Base-by-base conservation (phyloP, 1,140 invertebrate species). In the Leptonema lineaticorne region DNA sequence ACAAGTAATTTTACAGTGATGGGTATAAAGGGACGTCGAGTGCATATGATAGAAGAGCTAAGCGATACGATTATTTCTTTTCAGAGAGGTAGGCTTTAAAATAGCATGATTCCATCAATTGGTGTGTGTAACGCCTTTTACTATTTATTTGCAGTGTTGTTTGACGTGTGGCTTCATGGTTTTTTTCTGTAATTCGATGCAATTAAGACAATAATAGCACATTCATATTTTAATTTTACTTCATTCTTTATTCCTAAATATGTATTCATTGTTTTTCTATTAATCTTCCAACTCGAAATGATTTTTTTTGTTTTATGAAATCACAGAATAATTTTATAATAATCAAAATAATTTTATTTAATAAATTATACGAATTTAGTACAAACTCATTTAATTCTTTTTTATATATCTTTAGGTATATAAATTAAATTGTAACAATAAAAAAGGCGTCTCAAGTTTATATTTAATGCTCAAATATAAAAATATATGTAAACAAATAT, bases 1-100 rank as follows among this genome's bases (percentile, higher is more conserved):
- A 6, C 26, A 41, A 22, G 33, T 29, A 48, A 82, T 80, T 83
- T 85, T 82, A 81, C 87, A 96, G 94, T 97, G 84, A 97, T 97
- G 95, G 95, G 95, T 85, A 96, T 97, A 88, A 96, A 96, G 85
- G 95, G 95, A 78, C 87, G 94, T 77, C 87, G 95, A 78, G 94
- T 97, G 81, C 94, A 96, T 86, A 94, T 96, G 90, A 97, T 97
- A 81, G 95, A 97, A 87, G 94, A 96, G 85, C 88, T 97, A 81
- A 96, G 93, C 85, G 93, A 96, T 85, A 97, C 94, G 76, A 94
- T 97, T 83, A 96, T 97, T 86, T 96, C 94, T 79, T 97, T 97
- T 87, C 95, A 97, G 88, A 89, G 94, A 95, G 95, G 94, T 96
- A 92, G 91, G 68, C 63, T 45, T 56, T 11, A 28, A 16, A 46